These are phyloP conservation scores for Harpagifer antarcticus DNA, from an alignment of 2,797 vertebrate genomes.

Conservation along the genomic window DNA sequence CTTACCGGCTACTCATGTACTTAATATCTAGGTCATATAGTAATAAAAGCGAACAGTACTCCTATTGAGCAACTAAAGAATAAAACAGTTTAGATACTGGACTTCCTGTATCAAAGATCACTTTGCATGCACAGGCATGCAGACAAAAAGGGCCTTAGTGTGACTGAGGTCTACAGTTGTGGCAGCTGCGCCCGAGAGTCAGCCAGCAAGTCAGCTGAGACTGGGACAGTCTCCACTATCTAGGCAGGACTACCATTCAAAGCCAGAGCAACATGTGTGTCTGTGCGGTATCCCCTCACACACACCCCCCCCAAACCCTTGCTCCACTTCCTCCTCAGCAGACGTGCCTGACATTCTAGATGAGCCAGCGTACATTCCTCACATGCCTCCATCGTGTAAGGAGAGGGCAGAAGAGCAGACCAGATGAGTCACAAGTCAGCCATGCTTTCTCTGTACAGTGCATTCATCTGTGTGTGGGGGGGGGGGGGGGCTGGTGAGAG, in stretches of 20 bases:
- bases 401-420: slow-evolving; percentile 32
- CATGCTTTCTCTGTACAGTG: slow-evolving; percentile 40
- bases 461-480: slow-evolving; percentile 20
- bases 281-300: slow-evolving; percentile 37
- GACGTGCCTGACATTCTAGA: slow-evolving; percentile 81
- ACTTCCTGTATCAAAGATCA: slow-evolving; percentile 67
- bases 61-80: slow-evolving; percentile 31
- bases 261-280: slow-evolving; percentile 72
- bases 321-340: slow-evolving; percentile 59
- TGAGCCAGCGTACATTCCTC: slow-evolving; percentile 81
- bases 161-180: slow-evolving; percentile 70
- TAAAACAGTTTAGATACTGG: slow-evolving; percentile 53
- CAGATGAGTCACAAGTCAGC: slow-evolving; percentile 53
- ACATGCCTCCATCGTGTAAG: slow-evolving; percentile 67
- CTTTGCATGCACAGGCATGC: slow-evolving; percentile 36
- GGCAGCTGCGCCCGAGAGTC: slow-evolving; percentile 69
- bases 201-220: slow-evolving; percentile 74
- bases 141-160: slow-evolving; percentile 68
- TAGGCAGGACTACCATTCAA: slow-evolving; percentile 58
- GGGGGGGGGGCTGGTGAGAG: slow-evolving; percentile 22
- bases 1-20: slow-evolving; percentile 6
- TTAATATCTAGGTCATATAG: slow-evolving; percentile 23
- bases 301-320: neutral
- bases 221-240: slow-evolving; percentile 55
- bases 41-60: slow-evolving; percentile 9